phyloP scores from a whole-genome alignment of 2,888 invertebrate species.

The Lasioglossum pauxillum region DNA sequence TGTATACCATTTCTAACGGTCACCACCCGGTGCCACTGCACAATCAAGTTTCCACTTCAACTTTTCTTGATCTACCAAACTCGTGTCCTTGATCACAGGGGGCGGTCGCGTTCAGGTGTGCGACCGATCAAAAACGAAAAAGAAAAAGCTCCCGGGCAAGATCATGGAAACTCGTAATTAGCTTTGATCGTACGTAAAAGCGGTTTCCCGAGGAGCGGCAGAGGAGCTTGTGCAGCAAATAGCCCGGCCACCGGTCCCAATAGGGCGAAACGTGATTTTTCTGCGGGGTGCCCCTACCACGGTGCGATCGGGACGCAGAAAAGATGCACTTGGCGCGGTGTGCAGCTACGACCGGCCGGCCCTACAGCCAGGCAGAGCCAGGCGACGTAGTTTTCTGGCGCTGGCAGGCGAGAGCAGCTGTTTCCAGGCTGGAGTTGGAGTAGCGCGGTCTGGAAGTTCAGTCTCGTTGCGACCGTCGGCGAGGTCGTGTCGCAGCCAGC shows the following conservation, averaged over 20 bases:
- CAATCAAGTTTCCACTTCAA: neutral
- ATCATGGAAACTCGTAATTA: constrained; percentile 24
- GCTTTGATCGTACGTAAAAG: constrained; percentile 28
- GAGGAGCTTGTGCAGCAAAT: constrained; percentile 15
- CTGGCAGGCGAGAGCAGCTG: constrained; percentile 69
- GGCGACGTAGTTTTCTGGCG: constrained; percentile 60
- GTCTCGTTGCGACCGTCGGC: constrained; percentile 75
- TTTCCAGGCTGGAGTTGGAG: constrained; percentile 74
- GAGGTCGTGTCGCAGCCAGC: constrained; percentile 63
- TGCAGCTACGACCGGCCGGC: constrained; percentile 20
- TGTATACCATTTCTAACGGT: neutral
- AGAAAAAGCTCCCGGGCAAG: neutral
- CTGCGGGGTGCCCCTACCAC: constrained; percentile 46
- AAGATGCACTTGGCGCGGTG: constrained; percentile 65
- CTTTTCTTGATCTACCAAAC: neutral
- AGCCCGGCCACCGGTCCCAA: constrained; percentile 31
- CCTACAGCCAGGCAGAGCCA: constrained; percentile 15
- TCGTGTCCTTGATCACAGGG: neutral
- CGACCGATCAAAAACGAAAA: neutral
- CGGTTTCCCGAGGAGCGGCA: constrained; percentile 25
- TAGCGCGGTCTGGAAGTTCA: constrained; percentile 66
- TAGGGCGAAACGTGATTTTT: constrained; percentile 61
- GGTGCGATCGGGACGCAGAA: constrained; percentile 44
- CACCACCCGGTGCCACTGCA: neutral
- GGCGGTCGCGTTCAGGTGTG: neutral